These are phyloP conservation scores for Apistogramma diplotaenia DNA, from an alignment of 2,113 vertebrate species.

Conservation along the genomic window DNA sequence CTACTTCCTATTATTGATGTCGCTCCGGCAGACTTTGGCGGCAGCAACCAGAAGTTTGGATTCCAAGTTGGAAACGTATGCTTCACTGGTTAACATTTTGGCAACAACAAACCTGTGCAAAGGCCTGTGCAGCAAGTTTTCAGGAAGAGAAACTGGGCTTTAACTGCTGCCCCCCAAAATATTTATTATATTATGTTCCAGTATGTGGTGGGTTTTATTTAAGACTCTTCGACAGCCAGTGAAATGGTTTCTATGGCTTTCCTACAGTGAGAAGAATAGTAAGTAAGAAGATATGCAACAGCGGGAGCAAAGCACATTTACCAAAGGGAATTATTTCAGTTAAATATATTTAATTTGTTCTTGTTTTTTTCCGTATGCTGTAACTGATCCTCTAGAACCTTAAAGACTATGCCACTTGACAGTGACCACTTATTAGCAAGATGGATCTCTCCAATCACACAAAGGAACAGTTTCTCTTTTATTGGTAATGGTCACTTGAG, in stretches of 20 bases:
- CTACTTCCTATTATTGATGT: constrained; percentile 85
- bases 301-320: constrained; percentile 59
- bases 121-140: constrained; percentile 37
- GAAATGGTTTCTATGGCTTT: constrained; percentile 32
- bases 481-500: constrained; percentile 21
- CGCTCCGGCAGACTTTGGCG: constrained; percentile 84
- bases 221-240: constrained; percentile 57
- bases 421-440: constrained; percentile 32
- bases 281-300: constrained; percentile 41
- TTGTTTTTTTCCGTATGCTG: constrained; percentile 30
- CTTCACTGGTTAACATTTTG: constrained; percentile 80
- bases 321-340: constrained; percentile 72
- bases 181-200: constrained; percentile 73
- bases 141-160: constrained; percentile 48
- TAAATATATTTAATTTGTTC: constrained; percentile 50
- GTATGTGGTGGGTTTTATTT: constrained; percentile 63
- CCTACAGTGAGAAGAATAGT: constrained; percentile 29
- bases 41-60: constrained; percentile 88
- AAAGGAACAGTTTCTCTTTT: constrained; percentile 13
- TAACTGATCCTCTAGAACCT: constrained; percentile 32
- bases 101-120: constrained; percentile 1
- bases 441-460: background rate
- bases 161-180: constrained; percentile 54
- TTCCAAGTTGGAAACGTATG: constrained; percentile 90
- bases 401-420: constrained; percentile 30